Conservation (phyloP, 2,888 invertebrate species). For the Mantis religiosa region DNA sequence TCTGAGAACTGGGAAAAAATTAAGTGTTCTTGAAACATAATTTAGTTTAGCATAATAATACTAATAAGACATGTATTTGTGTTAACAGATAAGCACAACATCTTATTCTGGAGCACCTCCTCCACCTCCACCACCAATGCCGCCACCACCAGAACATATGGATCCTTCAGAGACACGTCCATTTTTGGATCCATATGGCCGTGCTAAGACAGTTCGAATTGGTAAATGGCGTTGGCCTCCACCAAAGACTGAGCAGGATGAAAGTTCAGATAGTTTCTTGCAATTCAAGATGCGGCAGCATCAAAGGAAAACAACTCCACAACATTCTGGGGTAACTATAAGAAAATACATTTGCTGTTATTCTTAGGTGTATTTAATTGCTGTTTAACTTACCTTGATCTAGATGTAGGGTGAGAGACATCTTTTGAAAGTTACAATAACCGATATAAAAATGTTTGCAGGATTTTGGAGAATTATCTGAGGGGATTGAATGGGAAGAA, state of each 20-base stretch:
- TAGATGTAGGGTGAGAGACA: no score
- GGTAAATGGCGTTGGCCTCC: constrained; percentile 98
- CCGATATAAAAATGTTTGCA: not conserved
- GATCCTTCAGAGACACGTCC: constrained; percentile 79
- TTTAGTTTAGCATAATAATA: no score
- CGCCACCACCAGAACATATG: constrained; percentile 74
- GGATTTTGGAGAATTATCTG: constrained; percentile 28
- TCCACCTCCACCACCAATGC: constrained; percentile 86
- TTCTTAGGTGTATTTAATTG: not conserved
- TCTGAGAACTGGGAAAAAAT: no score
- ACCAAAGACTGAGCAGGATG: constrained; percentile 60
- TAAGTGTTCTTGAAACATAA: no score
- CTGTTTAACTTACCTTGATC: no score
- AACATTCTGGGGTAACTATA: constrained; percentile 37
- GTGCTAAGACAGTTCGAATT: constrained; percentile 91
- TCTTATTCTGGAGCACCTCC: constrained; percentile 45
- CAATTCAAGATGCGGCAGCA: constrained; percentile 83
- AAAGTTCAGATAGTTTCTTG: constrained; percentile 63
- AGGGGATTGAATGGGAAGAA: constrained; percentile 77
- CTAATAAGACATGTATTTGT: no score
- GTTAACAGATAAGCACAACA: not conserved
- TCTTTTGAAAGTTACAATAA: no score
- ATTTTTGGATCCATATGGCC: constrained; percentile 84
- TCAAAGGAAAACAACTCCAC: constrained; percentile 76
- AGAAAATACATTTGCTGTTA: not conserved